Evolutionary conservation across 2,797 vertebrate species (phyloP), one percentile per base, ranked within the genome.

Genomic region (Artibeus jamaicensis): DNA sequence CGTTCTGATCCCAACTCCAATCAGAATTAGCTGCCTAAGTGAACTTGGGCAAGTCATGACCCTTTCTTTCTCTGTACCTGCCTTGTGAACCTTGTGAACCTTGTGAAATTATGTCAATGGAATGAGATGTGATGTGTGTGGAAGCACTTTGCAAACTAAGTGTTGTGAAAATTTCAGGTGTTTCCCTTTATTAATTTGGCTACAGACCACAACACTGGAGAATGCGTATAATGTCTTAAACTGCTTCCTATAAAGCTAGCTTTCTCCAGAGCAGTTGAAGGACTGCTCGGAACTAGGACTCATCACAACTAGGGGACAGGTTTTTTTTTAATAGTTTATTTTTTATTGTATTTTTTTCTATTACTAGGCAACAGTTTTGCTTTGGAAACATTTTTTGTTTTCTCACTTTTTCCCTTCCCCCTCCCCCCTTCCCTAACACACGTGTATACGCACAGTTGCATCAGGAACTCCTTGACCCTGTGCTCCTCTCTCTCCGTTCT

Each of bases 111-210:
- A 12, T 34, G 26, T 89, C 62, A 82, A 62, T 46, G 55, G 73
- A 78, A 76, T 37, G 57, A 83, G 14, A 48, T 92, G 39, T 50
- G 48, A 29, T 83, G 9, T 48, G 11, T 55, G 22, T 85, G 86
- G 29, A 68, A 91, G 29, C 71, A 74, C 46, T 87, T 91, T 74
- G 55, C 34, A 94, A 79, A 68, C 70, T 78, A 19, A 42, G 67
- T 53, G 86, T 86, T 71, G 50, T 62, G 53, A 85, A 82, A 44
- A 44, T 42, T 68, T 78, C 16, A 55, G 37, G 24, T 95, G 39
- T 62, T 93, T 29, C 62, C 34, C 37, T 86, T 93, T 93, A 70
- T 77, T 83, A 48, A 26, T 78, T 67, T 92, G 76, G 55, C 24
- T 32, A 82, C 34, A 86, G 44, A 83, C 32, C 50, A 53, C 55